phyloP scores from a whole-genome alignment of 2,113 vertebrate genomes.

The Smithornis capensis region DNA sequence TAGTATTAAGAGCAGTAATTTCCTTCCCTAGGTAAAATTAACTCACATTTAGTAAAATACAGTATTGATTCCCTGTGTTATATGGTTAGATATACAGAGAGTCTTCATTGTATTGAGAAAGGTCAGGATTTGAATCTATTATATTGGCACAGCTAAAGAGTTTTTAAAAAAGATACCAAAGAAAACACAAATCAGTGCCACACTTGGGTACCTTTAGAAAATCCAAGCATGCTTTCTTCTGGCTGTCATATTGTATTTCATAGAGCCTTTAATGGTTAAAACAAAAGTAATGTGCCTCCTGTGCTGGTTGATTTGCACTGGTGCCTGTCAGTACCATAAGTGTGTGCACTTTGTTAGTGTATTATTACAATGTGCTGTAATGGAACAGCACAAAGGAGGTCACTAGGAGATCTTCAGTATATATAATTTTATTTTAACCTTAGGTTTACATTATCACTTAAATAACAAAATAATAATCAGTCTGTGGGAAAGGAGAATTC shows the following conservation, averaged over 20 bases:
- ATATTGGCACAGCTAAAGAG: slow-evolving; percentile 37
- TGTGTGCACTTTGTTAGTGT: slow-evolving; percentile 22
- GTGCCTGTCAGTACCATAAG: slow-evolving; percentile 1
- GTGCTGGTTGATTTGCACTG: background rate
- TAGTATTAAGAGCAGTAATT: slow-evolving; percentile 45
- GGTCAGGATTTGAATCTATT: slow-evolving; percentile 49
- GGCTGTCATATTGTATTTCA: slow-evolving; percentile 54
- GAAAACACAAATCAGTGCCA: slow-evolving; percentile 1
- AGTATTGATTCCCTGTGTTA: slow-evolving; percentile 69
- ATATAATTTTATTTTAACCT: slow-evolving; percentile 63
- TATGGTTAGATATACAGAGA: slow-evolving; percentile 4
- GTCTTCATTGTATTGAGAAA: slow-evolving; percentile 66
- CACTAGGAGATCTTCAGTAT: slow-evolving; percentile 41
- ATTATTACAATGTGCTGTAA: slow-evolving; percentile 43
- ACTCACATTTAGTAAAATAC: slow-evolving; percentile 71
- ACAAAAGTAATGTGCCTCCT: slow-evolving; percentile 40
- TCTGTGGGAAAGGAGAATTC: background rate
- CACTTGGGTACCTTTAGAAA: slow-evolving; percentile 24
- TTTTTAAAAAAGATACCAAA: slow-evolving; percentile 14
- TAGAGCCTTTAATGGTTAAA: slow-evolving; percentile 47
- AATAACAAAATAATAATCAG: slow-evolving; percentile 65
- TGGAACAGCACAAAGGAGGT: slow-evolving; percentile 33
- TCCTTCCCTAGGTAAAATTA: slow-evolving; percentile 69
- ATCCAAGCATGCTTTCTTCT: background rate
- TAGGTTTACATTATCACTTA: slow-evolving; percentile 65